Percentiles rank a stretch among this genome's conserved stretches.
Conservation (phyloP, 2,113 vertebrate species). For the Psittacula cyanocephala region DNA sequence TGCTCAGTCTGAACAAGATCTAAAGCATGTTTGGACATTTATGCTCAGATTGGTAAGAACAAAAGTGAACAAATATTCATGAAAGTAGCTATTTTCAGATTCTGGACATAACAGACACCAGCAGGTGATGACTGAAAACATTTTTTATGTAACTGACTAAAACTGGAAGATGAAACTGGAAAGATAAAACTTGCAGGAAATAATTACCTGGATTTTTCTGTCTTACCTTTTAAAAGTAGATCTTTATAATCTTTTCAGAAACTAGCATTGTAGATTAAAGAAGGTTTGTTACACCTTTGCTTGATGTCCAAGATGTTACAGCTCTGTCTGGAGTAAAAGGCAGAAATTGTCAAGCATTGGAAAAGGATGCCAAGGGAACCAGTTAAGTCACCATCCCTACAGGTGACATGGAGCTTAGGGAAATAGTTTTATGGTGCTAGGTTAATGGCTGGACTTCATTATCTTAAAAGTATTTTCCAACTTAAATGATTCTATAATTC, state of each 20-base stretch:
- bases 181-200: not conserved
- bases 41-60: not conserved
- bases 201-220: not conserved
- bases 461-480: no score
- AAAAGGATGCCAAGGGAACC: not conserved
- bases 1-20: not conserved
- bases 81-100: not conserved
- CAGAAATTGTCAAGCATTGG: not conserved
- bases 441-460: not conserved
- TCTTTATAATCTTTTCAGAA: not conserved
- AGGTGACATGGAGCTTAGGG: not conserved
- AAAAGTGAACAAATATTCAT: not conserved
- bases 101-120: not conserved
- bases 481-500: not conserved
- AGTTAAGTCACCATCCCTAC: not conserved
- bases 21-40: not conserved
- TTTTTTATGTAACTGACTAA: not conserved
- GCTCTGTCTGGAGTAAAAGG: not conserved
- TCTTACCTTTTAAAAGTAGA: not conserved
- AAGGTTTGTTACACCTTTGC: not conserved
- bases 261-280: not conserved
- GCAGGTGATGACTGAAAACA: not conserved
- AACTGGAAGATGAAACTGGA: not conserved
- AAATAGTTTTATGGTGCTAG: not conserved
- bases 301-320: not conserved